Evolutionary conservation across 1,140 invertebrate species (phyloP).

Genomic region (Proctacanthus coquilletti): DNA sequence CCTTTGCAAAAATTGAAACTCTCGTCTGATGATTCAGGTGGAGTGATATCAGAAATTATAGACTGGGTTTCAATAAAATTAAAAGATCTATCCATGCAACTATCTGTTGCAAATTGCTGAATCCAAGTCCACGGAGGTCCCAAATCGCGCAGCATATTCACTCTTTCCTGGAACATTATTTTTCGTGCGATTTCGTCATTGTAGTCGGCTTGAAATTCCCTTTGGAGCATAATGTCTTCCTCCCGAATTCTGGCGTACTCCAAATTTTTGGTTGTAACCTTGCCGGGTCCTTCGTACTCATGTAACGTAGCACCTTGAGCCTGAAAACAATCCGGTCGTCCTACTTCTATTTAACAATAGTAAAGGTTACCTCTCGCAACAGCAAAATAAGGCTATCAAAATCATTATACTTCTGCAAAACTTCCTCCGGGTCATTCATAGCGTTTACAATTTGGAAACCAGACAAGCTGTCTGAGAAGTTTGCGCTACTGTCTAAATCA

Average conservation of each 20-base stretch:
- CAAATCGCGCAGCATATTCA: constrained; percentile 1
- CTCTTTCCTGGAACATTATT: not conserved
- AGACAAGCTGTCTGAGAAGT: too few species aligned
- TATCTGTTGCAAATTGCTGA: constrained; percentile 4
- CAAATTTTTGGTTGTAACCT: not conserved
- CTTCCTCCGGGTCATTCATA: not conserved
- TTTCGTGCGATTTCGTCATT: not conserved
- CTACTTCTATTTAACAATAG: not conserved
- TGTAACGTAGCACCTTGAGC: not conserved
- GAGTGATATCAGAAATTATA: constrained; percentile 2
- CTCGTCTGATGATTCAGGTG: constrained; percentile 2
- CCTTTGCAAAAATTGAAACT: not conserved
- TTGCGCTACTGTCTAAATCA: too few species aligned
- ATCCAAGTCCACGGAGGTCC: constrained; percentile 8
- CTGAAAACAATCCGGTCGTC: not conserved
- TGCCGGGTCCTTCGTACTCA: not conserved
- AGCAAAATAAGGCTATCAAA: constrained; percentile 4
- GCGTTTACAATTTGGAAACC: constrained; percentile 2
- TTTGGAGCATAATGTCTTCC: not conserved
- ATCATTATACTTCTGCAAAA: not conserved
- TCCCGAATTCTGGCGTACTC: constrained; percentile 1
- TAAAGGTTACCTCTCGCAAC: not conserved
- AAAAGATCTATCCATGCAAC: constrained; percentile 2
- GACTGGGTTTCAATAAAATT: constrained; percentile 7
- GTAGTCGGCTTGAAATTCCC: not conserved